Evolutionary conservation across 1,140 invertebrate species (phyloP).

Genomic region (Drosophila nasuta): DNA sequence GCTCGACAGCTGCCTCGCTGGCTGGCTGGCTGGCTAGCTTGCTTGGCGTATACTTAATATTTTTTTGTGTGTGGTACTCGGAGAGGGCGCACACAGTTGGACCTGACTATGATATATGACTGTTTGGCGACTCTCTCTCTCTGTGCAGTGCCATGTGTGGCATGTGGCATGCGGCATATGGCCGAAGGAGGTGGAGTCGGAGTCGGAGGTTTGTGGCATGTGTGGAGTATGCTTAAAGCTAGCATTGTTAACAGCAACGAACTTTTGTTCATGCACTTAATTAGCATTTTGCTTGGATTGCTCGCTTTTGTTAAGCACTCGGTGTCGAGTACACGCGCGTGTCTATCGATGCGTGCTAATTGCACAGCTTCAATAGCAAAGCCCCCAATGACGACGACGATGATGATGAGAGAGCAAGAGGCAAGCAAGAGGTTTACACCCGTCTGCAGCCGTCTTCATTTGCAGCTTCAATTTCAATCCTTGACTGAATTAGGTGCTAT

Average conservation of each 20-base stretch:
- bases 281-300: conserved; percentile 76
- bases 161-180: conserved; percentile 25
- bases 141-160: conserved; percentile 34
- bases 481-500: conserved; percentile 56
- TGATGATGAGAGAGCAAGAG: background rate
- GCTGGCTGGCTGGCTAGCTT: conserved; percentile 9
- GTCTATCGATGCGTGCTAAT: conserved; percentile 82
- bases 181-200: background rate
- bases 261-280: conserved; percentile 67
- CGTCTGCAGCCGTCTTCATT: background rate
- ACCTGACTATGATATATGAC: conserved; percentile 79
- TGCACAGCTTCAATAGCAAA: conserved; percentile 47
- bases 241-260: conserved; percentile 31
- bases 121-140: conserved; percentile 41
- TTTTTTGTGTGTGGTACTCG: conserved; percentile 25
- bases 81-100: conserved; percentile 46
- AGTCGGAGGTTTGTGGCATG: conserved; percentile 6
- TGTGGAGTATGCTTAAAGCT: conserved; percentile 28
- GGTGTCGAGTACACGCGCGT: conserved; percentile 69
- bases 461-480: conserved; percentile 44
- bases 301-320: conserved; percentile 37
- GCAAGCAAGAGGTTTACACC: background rate
- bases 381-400: background rate
- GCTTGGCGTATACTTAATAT: conserved; percentile 58
- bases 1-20: conserved; percentile 32